phyloP scores from a whole-genome alignment of 2,888 invertebrate genomes.

The Sminthurinus aureus region DNA sequence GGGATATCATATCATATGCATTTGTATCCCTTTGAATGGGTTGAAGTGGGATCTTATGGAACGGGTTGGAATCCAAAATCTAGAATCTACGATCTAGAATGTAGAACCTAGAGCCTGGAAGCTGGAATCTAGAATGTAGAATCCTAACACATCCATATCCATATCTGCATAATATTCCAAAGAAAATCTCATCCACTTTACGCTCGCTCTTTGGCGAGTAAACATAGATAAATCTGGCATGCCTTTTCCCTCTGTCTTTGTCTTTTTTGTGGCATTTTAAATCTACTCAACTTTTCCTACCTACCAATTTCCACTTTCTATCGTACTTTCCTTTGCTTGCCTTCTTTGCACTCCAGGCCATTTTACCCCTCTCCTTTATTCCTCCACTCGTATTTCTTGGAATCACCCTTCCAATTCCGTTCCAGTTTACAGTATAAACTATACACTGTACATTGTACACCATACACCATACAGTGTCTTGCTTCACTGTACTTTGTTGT shows the following conservation, averaged over 20 bases:
- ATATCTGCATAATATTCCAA: not conserved
- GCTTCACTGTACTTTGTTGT: not conserved
- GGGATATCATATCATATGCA: too few relatives aligned
- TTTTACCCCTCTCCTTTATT: not conserved
- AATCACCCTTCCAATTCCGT: too few relatives aligned
- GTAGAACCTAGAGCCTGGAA: too few relatives aligned
- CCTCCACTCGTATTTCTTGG: not conserved
- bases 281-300: conserved; percentile 5
- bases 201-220: conserved; percentile 3
- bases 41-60: too few relatives aligned
- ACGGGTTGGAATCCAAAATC: too few relatives aligned
- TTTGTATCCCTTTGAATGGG: too few relatives aligned
- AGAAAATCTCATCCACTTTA: conserved; percentile 10
- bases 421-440: not conserved
- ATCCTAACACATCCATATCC: not conserved
- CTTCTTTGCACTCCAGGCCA: not conserved
- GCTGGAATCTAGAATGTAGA: too few relatives aligned
- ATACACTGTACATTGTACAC: too few relatives aligned
- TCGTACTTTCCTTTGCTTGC: too few relatives aligned
- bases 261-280: conserved; percentile 11
- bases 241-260: not conserved
- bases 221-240: not conserved
- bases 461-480: too few relatives aligned
- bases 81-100: too few relatives aligned
- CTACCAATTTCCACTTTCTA: not conserved